Percentiles rank a stretch among this genome's conserved stretches.
These are phyloP conservation scores for Rhabdomys dilectus DNA, from an alignment of 2,113 vertebrate species.

Conservation along the genomic window DNA sequence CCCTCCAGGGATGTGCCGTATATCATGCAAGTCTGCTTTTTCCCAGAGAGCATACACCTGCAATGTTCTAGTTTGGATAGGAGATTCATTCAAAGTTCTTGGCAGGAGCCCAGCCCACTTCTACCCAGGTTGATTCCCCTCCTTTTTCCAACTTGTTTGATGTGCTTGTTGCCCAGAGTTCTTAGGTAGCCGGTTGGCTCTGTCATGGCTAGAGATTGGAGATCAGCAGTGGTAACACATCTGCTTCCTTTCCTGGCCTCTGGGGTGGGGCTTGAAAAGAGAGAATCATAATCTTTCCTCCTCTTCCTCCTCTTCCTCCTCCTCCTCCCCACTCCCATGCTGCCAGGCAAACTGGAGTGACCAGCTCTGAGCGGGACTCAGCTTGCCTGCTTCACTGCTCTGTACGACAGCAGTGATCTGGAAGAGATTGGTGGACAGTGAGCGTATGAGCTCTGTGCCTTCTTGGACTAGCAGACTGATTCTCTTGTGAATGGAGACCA, in stretches of 20 bases:
- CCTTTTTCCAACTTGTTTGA: neutral
- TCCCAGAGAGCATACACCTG: slow-evolving; percentile 52
- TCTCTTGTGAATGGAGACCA: neutral
- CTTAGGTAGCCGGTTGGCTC: slow-evolving; percentile 26
- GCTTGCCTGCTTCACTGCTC: slow-evolving; percentile 10
- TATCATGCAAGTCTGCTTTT: neutral
- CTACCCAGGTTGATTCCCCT: neutral
- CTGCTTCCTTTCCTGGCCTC: slow-evolving; percentile 17
- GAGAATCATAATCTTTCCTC: slow-evolving; percentile 70
- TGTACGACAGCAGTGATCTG: slow-evolving; percentile 69
- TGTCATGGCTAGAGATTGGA: slow-evolving; percentile 32
- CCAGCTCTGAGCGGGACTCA: slow-evolving; percentile 54
- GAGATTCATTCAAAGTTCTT: slow-evolving; percentile 53
- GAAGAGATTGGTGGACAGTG: slow-evolving; percentile 75
- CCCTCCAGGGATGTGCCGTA: neutral
- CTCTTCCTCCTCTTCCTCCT: neutral
- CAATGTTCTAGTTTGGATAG: slow-evolving; percentile 19
- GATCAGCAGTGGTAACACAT: neutral
- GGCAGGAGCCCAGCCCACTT: slow-evolving; percentile 62
- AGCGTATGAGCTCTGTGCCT: neutral
- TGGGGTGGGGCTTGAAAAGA: slow-evolving; percentile 60
- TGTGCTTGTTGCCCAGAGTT: slow-evolving; percentile 28
- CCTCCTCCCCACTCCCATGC: neutral
- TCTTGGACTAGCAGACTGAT: neutral
- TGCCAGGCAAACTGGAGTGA: slow-evolving; percentile 74